Evolutionary conservation across 2,888 invertebrate species (phyloP).

Genomic region (Melanostoma scalare): DNA sequence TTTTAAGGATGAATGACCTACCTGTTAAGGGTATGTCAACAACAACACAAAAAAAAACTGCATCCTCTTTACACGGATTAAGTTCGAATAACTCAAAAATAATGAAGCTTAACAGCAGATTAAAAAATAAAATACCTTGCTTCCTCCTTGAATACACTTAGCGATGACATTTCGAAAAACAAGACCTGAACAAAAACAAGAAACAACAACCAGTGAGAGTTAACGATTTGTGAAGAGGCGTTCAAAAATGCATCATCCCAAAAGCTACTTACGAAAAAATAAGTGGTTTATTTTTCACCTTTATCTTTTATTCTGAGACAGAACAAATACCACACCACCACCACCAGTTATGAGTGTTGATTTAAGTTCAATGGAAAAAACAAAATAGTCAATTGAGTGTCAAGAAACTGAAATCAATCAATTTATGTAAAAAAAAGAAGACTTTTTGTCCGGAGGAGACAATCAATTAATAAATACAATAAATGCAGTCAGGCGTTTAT

Average conservation of each 20-base stretch:
- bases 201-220: constrained; percentile 31
- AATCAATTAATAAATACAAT: constrained; percentile 60
- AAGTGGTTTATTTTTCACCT: constrained; percentile 34
- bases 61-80: constrained; percentile 57
- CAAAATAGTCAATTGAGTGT: constrained; percentile 40
- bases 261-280: constrained; percentile 59
- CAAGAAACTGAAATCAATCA: constrained; percentile 67
- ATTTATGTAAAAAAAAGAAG: constrained; percentile 17
- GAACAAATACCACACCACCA: constrained; percentile 29
- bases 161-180: constrained; percentile 26
- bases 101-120: constrained; percentile 50
- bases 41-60: constrained; percentile 21
- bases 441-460: constrained; percentile 36
- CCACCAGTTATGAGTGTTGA: constrained; percentile 29
- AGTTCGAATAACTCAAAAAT: constrained; percentile 70
- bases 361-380: constrained; percentile 19
- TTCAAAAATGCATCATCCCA: constrained; percentile 56
- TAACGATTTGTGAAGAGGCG: constrained; percentile 65
- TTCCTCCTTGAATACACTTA: constrained; percentile 20
- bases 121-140: constrained; percentile 42
- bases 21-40: constrained; percentile 40
- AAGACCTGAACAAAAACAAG: neutral
- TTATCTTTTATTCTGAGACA: constrained; percentile 13
- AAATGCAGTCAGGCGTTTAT: constrained; percentile 55
- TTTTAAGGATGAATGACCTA: constrained; percentile 65